Evolutionary conservation across 2,888 invertebrate genomes (phyloP), one percentile per base, ranked within the genome.

Genomic region (Ferrisia virgata): DNA sequence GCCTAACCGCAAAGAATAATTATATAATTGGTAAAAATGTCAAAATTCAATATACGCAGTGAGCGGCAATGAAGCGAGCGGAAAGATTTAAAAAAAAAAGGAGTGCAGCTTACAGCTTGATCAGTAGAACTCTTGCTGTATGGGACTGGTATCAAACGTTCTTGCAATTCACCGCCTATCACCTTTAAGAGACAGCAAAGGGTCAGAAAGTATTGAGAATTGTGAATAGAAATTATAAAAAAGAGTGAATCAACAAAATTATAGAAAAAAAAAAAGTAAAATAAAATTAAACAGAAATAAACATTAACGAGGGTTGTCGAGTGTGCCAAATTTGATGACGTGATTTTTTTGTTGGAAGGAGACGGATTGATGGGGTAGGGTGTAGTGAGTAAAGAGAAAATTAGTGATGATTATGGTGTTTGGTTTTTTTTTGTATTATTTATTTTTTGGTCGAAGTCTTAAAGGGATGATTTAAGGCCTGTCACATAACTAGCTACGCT

Each of bases 51-150:
- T 15, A 40, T 72, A 40, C 72, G 76, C 83, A 76, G 76, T 83
- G 69, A 83, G 72, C 83, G 69, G 83, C 76, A 47, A 39, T n/a
- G 47, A 83, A 83, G 83, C 83, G 43, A 83, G 83, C 83, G 58
- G 53, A 78, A 84, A 79, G 53, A 79, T 79, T 69, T 72, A 47
- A n/a, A 36, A 82, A 83, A 86, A 86, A 86, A 86, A 86, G 86
- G 87, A 86, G 86, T 85, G 84, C 91, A 91, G 94, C 98, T 98
- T 98, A 98, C 98, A 96, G 97, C 97, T 95, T 98, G 98, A 93
- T 98, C 98, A 92, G 97, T 98, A 92, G 97, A 96, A 92, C 96
- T 97, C 95, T 97, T 97, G 96, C 97, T 97, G 95, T 97, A 97
- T 91, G 97, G 98, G 92, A 98, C 97, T 92, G 98, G 97, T 92